Conservation (phyloP, 1,140 invertebrate genomes). For the Paraescarpia echinospica region DNA sequence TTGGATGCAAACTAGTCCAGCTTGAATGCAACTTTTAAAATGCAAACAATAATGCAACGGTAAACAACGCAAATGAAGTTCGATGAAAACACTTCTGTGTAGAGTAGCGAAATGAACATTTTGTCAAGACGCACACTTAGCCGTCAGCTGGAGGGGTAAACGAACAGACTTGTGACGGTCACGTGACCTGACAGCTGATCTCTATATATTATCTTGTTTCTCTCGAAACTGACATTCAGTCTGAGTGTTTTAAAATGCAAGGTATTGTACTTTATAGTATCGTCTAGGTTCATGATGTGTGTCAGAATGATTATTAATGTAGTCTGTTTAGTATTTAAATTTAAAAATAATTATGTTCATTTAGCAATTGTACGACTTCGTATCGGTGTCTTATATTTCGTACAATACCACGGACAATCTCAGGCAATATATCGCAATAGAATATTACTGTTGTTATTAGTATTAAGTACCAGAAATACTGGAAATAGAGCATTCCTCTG, state of each 20-base stretch:
- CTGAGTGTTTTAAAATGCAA: neutral
- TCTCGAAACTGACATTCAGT: neutral
- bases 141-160: neutral
- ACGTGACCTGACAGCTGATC: neutral
- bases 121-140: neutral
- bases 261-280: neutral
- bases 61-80: neutral
- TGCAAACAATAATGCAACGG: neutral
- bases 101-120: neutral
- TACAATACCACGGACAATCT: too few relatives aligned
- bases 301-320: too few relatives aligned
- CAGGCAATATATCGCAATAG: too few relatives aligned
- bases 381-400: too few relatives aligned
- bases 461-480: neutral
- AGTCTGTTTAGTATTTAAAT: too few relatives aligned
- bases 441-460: neutral
- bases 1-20: neutral
- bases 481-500: neutral
- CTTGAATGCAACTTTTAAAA: neutral
- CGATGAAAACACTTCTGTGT: neutral
- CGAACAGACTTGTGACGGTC: neutral
- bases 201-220: neutral
- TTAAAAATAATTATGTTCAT: too few relatives aligned
- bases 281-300: neutral
- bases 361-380: too few relatives aligned